phyloP scores from a whole-genome alignment of 2,113 vertebrate species.

The Catharus minimus region DNA sequence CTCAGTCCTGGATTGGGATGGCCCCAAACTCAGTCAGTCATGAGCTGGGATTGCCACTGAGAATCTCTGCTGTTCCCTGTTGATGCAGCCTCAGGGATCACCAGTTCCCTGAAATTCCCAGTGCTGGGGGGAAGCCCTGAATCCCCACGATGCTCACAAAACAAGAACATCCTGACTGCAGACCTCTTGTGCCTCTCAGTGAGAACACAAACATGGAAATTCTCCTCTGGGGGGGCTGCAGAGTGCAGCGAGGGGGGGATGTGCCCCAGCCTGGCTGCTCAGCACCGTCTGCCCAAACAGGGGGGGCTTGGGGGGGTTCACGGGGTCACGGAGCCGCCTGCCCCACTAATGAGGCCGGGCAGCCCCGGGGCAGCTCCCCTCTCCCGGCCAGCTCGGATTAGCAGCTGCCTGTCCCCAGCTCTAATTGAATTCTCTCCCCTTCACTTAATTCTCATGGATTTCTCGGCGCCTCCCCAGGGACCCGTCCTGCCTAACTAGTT shows the following conservation, averaged over 20 bases:
- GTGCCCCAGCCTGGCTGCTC: neutral
- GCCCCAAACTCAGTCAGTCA: neutral
- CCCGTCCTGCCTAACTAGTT: constrained; percentile 49
- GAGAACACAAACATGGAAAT: accelerated
- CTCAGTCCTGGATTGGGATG: neutral
- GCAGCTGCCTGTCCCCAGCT: constrained; percentile 59
- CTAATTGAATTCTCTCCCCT: constrained; percentile 66
- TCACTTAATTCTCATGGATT: constrained; percentile 67
- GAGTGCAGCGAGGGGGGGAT: neutral
- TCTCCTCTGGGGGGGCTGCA: neutral
- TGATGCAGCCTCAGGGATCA: neutral
- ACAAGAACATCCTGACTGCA: neutral
- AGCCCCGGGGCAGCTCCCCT: constrained; percentile 28
- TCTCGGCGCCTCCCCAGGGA: constrained; percentile 46
- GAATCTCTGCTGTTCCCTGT: neutral
- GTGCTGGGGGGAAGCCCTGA: accelerated
- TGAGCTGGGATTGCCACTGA: accelerated
- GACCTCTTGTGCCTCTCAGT: neutral
- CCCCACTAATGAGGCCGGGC: constrained; percentile 51
- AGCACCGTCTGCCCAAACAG: neutral
- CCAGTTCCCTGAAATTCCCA: neutral
- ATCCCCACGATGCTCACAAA: accelerated
- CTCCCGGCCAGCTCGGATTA: constrained; percentile 9
- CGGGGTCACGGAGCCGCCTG: constrained; percentile 24
- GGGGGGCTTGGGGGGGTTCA: neutral